phyloP scores from a whole-genome alignment of 2,113 vertebrate genomes.

The Macroglossus sobrinus region DNA sequence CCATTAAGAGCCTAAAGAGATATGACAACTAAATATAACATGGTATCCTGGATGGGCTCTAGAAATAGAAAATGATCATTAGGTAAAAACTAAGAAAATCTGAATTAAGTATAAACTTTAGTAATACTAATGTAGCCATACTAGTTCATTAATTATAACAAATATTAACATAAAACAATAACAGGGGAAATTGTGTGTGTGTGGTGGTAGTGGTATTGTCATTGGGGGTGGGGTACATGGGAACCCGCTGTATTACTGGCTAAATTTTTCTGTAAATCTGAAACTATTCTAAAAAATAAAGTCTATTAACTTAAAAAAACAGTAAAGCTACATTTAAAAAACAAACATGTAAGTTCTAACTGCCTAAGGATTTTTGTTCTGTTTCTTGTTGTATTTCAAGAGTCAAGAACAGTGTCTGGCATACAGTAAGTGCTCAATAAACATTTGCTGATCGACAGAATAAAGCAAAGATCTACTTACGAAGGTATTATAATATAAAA shows the following conservation, averaged over 20 bases:
- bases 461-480: background rate
- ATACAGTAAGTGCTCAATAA: too few relatives aligned
- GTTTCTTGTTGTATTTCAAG: background rate
- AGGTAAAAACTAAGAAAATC: background rate
- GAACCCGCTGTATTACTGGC: background rate
- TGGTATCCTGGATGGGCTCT: background rate
- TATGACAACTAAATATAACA: background rate
- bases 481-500: background rate
- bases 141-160: background rate
- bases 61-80: background rate
- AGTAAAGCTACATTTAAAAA: background rate
- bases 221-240: background rate
- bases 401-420: background rate
- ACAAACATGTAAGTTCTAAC: background rate
- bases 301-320: background rate
- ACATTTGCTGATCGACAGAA: background rate
- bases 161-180: background rate
- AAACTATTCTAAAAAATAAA: background rate
- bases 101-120: background rate
- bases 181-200: background rate
- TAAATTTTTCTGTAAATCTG: background rate
- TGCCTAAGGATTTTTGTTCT: background rate
- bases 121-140: background rate
- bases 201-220: too few relatives aligned
- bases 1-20: background rate